A percentile compares a stretch with the other conserved stretches of the same genome.
phyloP scores from a whole-genome alignment of 2,797 vertebrate genomes.

The Argya squamiceps region DNA sequence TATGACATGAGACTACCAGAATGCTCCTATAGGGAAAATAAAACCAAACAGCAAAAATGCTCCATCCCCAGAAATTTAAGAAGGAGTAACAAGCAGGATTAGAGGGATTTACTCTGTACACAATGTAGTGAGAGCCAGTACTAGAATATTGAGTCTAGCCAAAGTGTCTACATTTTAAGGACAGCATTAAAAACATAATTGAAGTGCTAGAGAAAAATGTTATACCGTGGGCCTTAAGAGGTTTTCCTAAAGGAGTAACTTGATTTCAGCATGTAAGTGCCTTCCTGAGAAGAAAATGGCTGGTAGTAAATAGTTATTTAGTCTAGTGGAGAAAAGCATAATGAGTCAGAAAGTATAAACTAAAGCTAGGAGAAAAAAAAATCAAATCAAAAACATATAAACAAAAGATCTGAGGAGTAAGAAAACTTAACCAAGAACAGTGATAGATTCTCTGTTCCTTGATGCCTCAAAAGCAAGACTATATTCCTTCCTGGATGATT shows the following conservation, averaged over 20 bases:
- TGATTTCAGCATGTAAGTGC: background rate
- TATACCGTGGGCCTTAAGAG: background rate
- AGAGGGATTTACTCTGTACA: conserved; percentile 26
- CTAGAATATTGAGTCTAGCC: background rate
- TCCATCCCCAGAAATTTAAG: background rate
- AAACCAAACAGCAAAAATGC: background rate
- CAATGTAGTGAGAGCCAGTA: background rate
- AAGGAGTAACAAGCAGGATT: conserved; percentile 1
- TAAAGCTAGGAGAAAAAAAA: background rate
- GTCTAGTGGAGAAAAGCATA: background rate
- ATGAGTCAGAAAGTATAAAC: background rate
- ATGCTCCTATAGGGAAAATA: background rate
- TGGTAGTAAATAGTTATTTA: background rate
- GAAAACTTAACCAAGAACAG: background rate
- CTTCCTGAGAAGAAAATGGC: background rate
- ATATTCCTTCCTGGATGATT: background rate
- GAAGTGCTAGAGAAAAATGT: background rate
- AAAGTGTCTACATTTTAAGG: background rate
- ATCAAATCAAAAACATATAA: background rate
- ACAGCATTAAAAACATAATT: background rate
- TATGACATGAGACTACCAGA: background rate
- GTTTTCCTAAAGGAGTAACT: background rate
- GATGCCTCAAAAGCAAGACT: background rate
- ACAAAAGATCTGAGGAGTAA: background rate
- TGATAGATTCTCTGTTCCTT: background rate